Conservation (phyloP, 2,113 vertebrate genomes). For the Lasiurus borealis region DNA sequence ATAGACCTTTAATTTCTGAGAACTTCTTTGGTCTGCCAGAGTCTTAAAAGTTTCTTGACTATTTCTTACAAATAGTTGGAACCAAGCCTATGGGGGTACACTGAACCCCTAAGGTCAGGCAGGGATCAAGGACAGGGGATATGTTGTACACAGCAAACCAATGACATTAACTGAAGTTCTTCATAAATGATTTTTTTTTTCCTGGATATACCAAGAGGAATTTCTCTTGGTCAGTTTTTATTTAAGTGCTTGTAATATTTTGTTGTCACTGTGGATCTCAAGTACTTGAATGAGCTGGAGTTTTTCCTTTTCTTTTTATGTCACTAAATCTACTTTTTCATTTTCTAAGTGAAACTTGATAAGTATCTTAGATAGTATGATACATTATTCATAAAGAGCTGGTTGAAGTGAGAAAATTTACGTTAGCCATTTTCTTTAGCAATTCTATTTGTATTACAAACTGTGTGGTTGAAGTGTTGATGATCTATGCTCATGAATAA, state of each 20-base stretch:
- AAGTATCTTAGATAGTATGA: neutral
- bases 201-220: neutral
- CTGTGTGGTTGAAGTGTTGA: constrained; percentile 6
- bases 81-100: neutral
- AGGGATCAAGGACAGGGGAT: neutral
- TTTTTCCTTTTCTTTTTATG: constrained; percentile 4
- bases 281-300: neutral
- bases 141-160: neutral
- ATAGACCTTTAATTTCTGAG: neutral
- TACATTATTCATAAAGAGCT: constrained; percentile 62
- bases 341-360: constrained; percentile 59
- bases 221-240: neutral
- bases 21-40: neutral
- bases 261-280: neutral
- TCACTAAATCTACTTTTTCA: constrained; percentile 50
- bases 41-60: neutral
- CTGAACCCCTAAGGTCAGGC: neutral
- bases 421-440: constrained; percentile 40
- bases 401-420: constrained; percentile 51
- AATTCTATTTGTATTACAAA: constrained; percentile 39
- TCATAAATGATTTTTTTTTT: rapidly evolving
- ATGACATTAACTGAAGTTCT: neutral
- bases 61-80: neutral
- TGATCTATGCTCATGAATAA: neutral
- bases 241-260: neutral